Base-by-base conservation (phyloP, 2,113 vertebrate genomes). In the Chelonoidis abingdonii region DNA sequence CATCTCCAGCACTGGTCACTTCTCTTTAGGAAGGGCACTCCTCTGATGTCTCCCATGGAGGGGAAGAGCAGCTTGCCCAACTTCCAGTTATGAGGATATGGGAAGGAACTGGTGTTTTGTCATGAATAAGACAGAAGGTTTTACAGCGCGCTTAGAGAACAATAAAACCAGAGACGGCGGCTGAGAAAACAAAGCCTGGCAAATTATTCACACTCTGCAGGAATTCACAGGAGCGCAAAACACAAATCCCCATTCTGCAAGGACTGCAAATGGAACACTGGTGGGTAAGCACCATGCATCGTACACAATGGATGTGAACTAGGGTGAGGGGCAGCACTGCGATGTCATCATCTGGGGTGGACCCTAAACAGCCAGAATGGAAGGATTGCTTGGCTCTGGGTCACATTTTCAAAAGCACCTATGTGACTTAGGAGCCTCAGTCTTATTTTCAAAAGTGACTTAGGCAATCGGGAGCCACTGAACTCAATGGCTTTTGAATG, bases 381-480 rank as follows among this genome's bases (percentile, higher is more conserved):
- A 83, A 44, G 53, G 8, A 53, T 19, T 57, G 81, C 24, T 35
- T 56, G 80, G 24, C n/a, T 24, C 80, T 8, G 6, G n/a, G 21
- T 8, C 54, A n/a, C 8, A n/a, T 54, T 52, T 52, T 75, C 8
- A 38, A 75, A n/a, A 41, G n/a, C 69, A 41, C n/a, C 13, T 41
- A 41, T 22, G 38, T 75, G n/a, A 75, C 21, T 41, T 41, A 75
- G n/a, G n/a, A 75, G 69, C 69, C 21, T 10, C 21, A 75, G n/a
- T n/a, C 21, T 24, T n/a, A 75, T 24, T 38, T 75, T 75, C 69
- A 75, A 94, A 91, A 89, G 81, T 35, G 57, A 86, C 22, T 35
- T 35, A 80, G 49, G 59, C 57, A 81, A 76, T 31, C 38, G 76
- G 25, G 17, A 69, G 52, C 78, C 22, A 41, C 44, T 24, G 11